Conservation (phyloP, 2,888 invertebrate species). For the Pseudanteris insignis region DNA sequence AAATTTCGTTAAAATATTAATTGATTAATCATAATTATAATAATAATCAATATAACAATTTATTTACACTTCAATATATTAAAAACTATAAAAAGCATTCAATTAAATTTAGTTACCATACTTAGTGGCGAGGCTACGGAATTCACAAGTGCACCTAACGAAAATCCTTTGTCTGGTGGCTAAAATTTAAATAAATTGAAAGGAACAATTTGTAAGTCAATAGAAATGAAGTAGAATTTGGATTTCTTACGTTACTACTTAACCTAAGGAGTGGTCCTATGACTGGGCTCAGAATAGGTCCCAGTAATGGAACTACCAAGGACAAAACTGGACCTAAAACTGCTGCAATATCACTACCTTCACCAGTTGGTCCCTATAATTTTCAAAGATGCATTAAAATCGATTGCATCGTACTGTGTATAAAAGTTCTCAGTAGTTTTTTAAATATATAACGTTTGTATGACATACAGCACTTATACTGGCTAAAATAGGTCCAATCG, state of each 20-base stretch:
- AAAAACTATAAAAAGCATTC: too few species aligned
- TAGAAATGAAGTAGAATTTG: too few species aligned
- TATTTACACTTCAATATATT: too few species aligned
- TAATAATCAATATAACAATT: constrained; percentile 3
- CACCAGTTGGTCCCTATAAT: constrained; percentile 56
- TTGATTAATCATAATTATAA: neutral
- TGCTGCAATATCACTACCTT: constrained; percentile 57
- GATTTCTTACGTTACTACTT: constrained; percentile 56
- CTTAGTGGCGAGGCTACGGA: constrained; percentile 54
- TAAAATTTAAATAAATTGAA: constrained; percentile 31
- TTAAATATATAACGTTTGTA: constrained; percentile 1
- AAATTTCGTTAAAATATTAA: neutral
- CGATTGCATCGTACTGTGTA: too few species aligned
- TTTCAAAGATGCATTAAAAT: too few species aligned
- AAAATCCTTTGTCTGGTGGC: constrained; percentile 54
- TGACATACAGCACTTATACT: constrained; percentile 45
- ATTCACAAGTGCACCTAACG: constrained; percentile 48
- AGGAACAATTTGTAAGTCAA: constrained; percentile 1
- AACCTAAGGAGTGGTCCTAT: constrained; percentile 56
- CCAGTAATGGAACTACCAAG: constrained; percentile 57
- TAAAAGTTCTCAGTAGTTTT: too few species aligned
- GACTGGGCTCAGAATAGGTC: constrained; percentile 59
- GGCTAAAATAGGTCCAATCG: constrained; percentile 50
- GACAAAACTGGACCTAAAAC: constrained; percentile 56
- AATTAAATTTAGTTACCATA: constrained; percentile 48